Conservation (phyloP, 2,888 invertebrate species). For the Lamellibrachia columna region DNA sequence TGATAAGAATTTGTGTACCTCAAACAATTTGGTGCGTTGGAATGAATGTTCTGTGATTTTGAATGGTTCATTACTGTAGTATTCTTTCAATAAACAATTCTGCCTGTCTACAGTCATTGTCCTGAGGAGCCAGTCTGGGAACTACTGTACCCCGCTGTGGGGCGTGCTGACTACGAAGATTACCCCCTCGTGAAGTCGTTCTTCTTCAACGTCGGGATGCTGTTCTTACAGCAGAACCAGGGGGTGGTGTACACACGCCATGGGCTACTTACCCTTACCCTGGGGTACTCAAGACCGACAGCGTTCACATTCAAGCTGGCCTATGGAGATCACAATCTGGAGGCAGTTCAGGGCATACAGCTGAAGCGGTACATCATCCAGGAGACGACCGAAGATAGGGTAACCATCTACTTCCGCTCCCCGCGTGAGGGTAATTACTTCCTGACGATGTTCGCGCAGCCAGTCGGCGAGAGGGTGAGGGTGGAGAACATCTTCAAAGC, state of each 20-base stretch:
- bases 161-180: slow-evolving; percentile 60
- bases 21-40: too few species aligned
- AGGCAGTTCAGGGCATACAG: slow-evolving; percentile 53
- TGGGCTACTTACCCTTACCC: slow-evolving; percentile 60
- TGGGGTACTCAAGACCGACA: slow-evolving; percentile 63
- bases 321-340: slow-evolving; percentile 57
- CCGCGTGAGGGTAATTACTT: slow-evolving; percentile 60
- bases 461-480: slow-evolving; percentile 58
- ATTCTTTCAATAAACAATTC: too few species aligned
- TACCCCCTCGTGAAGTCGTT: slow-evolving; percentile 65
- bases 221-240: slow-evolving; percentile 50
- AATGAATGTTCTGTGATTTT: too few species aligned
- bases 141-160: slow-evolving; percentile 50
- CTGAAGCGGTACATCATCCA: slow-evolving; percentile 61
- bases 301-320: slow-evolving; percentile 66
- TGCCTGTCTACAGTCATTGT: slow-evolving; percentile 61
- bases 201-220: slow-evolving; percentile 66
- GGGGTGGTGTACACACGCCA: slow-evolving; percentile 62
- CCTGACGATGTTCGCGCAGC: slow-evolving; percentile 64
- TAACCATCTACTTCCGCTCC: slow-evolving; percentile 60
- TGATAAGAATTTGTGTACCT: too few species aligned
- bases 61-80: too few species aligned
- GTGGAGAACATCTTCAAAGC: slow-evolving; percentile 65
- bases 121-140: slow-evolving; percentile 64
- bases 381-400: slow-evolving; percentile 61